Conservation (phyloP, 2,888 invertebrate species). For the Pachycephus smyrnensis region DNA sequence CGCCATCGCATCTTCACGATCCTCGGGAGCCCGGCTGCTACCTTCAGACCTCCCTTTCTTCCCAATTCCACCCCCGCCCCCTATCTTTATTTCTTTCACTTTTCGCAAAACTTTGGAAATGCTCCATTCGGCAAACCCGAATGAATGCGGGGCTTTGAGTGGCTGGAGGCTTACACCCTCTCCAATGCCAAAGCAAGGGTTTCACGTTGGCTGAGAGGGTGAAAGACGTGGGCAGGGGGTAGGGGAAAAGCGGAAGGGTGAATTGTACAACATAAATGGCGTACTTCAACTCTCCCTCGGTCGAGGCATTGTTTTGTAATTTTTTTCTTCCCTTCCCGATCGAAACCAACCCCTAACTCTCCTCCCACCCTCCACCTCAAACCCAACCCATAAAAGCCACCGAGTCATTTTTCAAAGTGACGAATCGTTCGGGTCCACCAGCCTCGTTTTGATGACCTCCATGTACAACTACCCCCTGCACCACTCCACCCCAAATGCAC, state of each 20-base stretch:
- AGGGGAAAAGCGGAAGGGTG: not conserved
- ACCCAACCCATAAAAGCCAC: slow-evolving; percentile 7
- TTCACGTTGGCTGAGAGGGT: not conserved
- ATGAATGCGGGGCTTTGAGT: not conserved
- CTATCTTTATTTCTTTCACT: not conserved
- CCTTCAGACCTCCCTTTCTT: not conserved
- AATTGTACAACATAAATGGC: slow-evolving; percentile 8
- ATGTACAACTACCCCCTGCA: not conserved
- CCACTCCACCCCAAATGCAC: not conserved
- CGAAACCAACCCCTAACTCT: slow-evolving; percentile 23
- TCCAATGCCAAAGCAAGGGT: not conserved
- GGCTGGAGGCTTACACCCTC: not conserved
- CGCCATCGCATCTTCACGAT: not conserved
- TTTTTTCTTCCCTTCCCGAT: slow-evolving; percentile 18
- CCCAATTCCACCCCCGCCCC: not conserved
- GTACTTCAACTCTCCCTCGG: slow-evolving; percentile 12
- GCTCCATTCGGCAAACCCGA: not conserved
- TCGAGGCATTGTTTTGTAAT: slow-evolving; percentile 33
- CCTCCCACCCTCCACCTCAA: not conserved
- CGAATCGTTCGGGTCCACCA: slow-evolving; percentile 25
- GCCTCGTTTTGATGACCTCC: not conserved
- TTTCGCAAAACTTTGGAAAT: not conserved
- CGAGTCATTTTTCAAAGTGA: slow-evolving; percentile 55
- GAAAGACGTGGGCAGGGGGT: not conserved
- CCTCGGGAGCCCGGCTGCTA: not conserved